phyloP scores from a whole-genome alignment of 2,113 vertebrate genomes.

The Solenodon paradoxus region DNA sequence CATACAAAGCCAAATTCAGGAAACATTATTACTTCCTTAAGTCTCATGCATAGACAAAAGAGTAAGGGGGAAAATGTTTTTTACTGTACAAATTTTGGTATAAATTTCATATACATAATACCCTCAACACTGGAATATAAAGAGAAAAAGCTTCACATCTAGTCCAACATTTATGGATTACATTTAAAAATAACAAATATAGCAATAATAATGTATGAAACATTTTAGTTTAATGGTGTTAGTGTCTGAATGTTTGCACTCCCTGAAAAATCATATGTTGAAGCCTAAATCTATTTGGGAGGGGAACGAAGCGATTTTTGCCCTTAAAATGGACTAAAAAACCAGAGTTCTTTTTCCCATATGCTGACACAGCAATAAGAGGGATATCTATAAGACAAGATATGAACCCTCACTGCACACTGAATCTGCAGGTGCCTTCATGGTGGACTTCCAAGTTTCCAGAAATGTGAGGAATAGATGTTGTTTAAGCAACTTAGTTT shows the following conservation, averaged over 20 bases:
- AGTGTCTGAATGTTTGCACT: background rate
- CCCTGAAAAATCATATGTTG: background rate
- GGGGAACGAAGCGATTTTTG: background rate
- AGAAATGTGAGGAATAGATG: background rate
- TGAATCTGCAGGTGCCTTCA: background rate
- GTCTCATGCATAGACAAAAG: background rate
- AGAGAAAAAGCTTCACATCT: conserved; percentile 17
- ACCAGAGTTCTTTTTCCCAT: background rate
- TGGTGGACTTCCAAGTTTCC: background rate
- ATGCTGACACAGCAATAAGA: background rate
- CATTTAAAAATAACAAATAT: background rate
- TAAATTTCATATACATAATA: conserved; percentile 8
- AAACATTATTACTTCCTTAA: background rate
- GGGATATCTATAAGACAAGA: background rate
- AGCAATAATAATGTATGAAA: conserved; percentile 54
- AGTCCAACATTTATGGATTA: background rate
- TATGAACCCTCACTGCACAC: background rate
- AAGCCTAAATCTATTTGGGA: background rate
- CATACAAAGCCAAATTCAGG: background rate
- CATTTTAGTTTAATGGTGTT: conserved; percentile 55
- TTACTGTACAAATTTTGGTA: background rate
- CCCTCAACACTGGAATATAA: background rate
- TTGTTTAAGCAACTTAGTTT: background rate
- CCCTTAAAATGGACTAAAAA: background rate
- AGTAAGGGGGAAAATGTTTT: background rate